Base-by-base conservation (phyloP, 2,113 vertebrate genomes). In the Gavia stellata region DNA sequence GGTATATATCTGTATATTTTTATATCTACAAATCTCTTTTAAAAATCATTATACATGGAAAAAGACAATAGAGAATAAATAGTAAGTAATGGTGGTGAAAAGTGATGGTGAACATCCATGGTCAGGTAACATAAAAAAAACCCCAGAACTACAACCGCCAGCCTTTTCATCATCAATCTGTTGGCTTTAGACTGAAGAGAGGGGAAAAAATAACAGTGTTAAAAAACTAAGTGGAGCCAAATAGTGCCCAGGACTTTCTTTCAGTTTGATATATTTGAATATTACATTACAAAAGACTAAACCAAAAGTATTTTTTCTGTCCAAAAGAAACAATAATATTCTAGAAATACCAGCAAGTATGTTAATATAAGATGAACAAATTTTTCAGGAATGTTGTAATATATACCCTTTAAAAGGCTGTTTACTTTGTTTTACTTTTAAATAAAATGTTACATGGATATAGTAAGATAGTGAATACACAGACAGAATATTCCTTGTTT, bases 141-240 rank as follows among this genome's bases (percentile, higher is more conserved):
- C 1, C 16, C 15, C 73, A 4, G 56, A 70, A 17, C 7, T 1
- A 1, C 40, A 40, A 50, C 29, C 11, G 3, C 21, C 31, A 29
- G 4, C 40, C 15, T 55, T 71, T 34, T n/a, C 9, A 25, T 8
- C 31, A 67, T 12, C 67, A 67, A 2, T 4, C 0, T 13, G 7
- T 25, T 84, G 45, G 7, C 12, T 75, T 81, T 63, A 68, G 42
- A 10, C 6, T 17, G 65, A 56, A 19, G 13, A 14, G 18, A 4
- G 28, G 23, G 9, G 5, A 1, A 13, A 16, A 29, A 70, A 36
- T 34, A 61, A 12, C 15, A 55, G 9, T 0, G 2, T 56, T 56
- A 36, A 87, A 25, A 45, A 78, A 88, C 11, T 12, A 31, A 14
- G 28, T n/a, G 45, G 9, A 71, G 34, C 21, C 34, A 52, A 42